A percentile compares a stretch with the other conserved stretches of the same genome.
These are phyloP conservation scores for Scaptomyza parva DNA, from an alignment of 2,888 invertebrate genomes.

Conservation along the genomic window DNA sequence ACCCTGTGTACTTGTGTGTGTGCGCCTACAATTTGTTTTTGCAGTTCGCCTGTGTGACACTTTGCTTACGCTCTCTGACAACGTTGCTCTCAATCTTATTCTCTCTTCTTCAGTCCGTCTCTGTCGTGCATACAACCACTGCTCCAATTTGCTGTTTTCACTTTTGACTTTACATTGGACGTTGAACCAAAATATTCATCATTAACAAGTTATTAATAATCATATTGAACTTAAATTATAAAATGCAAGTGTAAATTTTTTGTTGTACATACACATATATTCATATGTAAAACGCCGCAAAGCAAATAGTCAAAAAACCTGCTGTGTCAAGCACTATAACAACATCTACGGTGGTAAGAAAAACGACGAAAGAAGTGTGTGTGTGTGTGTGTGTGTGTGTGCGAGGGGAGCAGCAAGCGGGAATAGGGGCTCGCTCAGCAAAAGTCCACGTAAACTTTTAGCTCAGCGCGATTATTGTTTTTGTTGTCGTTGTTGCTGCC, in stretches of 20 bases:
- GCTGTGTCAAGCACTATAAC: constrained; percentile 56
- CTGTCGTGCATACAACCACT: constrained; percentile 36
- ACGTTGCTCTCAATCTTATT: constrained; percentile 19
- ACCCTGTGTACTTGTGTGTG: constrained; percentile 31
- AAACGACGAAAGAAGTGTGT: constrained; percentile 42
- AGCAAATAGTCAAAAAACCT: constrained; percentile 47
- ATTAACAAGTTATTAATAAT: constrained; percentile 15
- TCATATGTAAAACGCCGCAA: constrained; percentile 23
- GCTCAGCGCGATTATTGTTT: constrained; percentile 55
- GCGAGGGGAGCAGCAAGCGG: constrained; percentile 33
- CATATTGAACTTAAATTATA: constrained; percentile 8
- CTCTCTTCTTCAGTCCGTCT: constrained; percentile 21
- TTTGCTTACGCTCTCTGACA: constrained; percentile 40
- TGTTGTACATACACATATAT: constrained; percentile 3
- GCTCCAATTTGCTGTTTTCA: constrained; percentile 66
- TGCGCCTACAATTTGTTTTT: constrained; percentile 59
- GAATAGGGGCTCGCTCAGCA: constrained; percentile 50
- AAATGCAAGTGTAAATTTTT: constrained; percentile 26
- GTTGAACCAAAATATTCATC: constrained; percentile 18
- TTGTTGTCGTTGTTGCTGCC: constrained; percentile 23
- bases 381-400: constrained; percentile 1
- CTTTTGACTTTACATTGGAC: constrained; percentile 51
- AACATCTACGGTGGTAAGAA: constrained; percentile 58
- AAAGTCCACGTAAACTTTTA: constrained; percentile 83
- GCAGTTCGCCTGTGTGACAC: constrained; percentile 33